These are phyloP conservation scores for Fregetta grallaria DNA, from an alignment of 2,113 vertebrate species.

Conservation along the genomic window DNA sequence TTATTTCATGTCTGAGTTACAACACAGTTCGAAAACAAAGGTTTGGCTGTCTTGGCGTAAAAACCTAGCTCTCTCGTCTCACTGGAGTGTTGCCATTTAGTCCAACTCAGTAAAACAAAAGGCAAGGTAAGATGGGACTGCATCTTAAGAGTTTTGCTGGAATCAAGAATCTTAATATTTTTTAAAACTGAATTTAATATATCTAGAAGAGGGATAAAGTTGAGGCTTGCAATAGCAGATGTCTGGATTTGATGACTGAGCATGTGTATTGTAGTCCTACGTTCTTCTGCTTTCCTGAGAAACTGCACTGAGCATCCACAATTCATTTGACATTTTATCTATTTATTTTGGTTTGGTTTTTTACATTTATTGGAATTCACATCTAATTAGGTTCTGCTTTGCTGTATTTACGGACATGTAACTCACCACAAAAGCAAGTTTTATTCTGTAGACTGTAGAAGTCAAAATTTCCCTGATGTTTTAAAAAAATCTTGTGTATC, in stretches of 20 bases:
- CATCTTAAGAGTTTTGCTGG: background rate
- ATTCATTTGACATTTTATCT: background rate
- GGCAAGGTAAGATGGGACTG: background rate
- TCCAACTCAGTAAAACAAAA: background rate
- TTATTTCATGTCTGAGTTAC: background rate
- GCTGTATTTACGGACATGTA: background rate
- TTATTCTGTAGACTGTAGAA: background rate
- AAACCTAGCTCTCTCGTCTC: background rate
- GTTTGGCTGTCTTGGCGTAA: background rate
- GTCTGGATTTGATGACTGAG: background rate
- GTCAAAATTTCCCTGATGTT: background rate
- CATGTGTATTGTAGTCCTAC: fast-evolving
- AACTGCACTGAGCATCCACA: background rate
- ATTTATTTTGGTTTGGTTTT: background rate
- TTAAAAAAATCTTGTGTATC: background rate
- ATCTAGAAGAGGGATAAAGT: background rate
- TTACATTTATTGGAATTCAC: background rate
- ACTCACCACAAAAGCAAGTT: background rate
- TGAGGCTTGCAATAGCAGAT: background rate
- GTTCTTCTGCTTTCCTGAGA: background rate
- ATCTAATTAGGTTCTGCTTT: background rate
- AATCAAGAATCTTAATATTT: background rate
- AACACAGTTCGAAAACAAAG: background rate
- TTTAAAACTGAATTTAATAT: background rate
- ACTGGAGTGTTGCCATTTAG: background rate